Evolutionary conservation across 2,888 invertebrate species (phyloP).

Genomic region (Polymixis flavicincta): DNA sequence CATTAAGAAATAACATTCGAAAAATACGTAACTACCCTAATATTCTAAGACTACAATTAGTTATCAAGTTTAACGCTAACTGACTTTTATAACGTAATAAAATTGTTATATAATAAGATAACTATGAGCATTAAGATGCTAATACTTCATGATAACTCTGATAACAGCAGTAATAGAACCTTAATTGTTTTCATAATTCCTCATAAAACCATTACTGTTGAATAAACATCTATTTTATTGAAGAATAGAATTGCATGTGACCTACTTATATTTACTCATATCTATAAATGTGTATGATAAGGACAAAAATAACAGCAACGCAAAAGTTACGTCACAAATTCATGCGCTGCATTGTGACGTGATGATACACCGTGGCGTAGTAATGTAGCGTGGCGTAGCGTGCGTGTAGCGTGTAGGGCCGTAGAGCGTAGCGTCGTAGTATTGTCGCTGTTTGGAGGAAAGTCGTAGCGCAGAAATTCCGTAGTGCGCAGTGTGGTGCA

Average conservation of each 20-base stretch:
- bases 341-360: neutral
- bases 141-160: slow-evolving; percentile 7
- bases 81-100: neutral
- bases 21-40: neutral
- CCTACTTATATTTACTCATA: neutral
- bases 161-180: neutral
- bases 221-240: slow-evolving; percentile 14
- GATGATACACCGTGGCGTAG: neutral
- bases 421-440: neutral
- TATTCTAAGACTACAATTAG: neutral
- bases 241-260: neutral
- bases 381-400: neutral
- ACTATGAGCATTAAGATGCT: neutral
- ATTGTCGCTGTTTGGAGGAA: too few species aligned
- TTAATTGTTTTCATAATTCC: slow-evolving; percentile 5
- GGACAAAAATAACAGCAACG: too few species aligned
- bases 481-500: neutral
- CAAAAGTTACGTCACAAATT: neutral
- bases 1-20: neutral
- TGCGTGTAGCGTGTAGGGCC: neutral
- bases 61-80: neutral
- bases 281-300: neutral
- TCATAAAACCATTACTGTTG: neutral
- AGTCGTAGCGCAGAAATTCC: neutral
- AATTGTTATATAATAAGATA: neutral